A percentile compares a stretch with the other conserved stretches of the same genome.
phyloP scores from a whole-genome alignment of 2,888 invertebrate genomes.

The Tiphia femorata region DNA sequence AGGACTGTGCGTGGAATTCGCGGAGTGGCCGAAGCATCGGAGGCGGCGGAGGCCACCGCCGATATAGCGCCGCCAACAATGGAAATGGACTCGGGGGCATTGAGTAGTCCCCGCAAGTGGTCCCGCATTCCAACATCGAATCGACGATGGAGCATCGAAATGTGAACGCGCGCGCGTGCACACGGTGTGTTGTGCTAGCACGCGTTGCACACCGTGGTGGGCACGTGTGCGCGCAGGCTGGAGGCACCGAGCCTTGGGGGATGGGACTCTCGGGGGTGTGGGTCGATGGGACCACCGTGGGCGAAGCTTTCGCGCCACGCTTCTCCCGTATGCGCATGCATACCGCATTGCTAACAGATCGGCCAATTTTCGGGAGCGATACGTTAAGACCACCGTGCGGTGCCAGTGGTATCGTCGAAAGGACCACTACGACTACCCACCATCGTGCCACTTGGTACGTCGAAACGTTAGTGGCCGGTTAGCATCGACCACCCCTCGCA shows the following conservation, averaged over 20 bases:
- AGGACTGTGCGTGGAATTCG: constrained; percentile 40
- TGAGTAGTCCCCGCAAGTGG: constrained; percentile 49
- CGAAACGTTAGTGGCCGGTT: no score
- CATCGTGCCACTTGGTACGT: no score
- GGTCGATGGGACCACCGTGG: constrained; percentile 40
- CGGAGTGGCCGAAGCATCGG: constrained; percentile 18
- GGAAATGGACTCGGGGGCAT: constrained; percentile 25
- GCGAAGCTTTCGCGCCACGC: constrained; percentile 44
- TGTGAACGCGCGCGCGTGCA: constrained; percentile 39
- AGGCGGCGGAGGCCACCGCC: constrained; percentile 3
- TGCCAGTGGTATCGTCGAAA: no score
- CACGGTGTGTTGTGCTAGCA: no score
- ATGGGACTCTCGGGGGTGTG: constrained; percentile 14
- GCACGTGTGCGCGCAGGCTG: no score
- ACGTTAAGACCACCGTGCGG: constrained; percentile 56
- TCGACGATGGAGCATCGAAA: constrained; percentile 45
- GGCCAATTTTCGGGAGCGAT: constrained; percentile 48
- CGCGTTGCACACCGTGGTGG: constrained; percentile 31
- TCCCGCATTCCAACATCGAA: constrained; percentile 52
- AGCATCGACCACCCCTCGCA: no score
- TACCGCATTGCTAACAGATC: constrained; percentile 51
- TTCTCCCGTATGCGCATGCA: constrained; percentile 38
- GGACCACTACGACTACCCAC: no score
- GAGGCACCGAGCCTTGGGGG: no score
- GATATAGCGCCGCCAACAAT: no score